Conservation (phyloP, 1,140 invertebrate species). For the Trinorchestia longiramus region DNA sequence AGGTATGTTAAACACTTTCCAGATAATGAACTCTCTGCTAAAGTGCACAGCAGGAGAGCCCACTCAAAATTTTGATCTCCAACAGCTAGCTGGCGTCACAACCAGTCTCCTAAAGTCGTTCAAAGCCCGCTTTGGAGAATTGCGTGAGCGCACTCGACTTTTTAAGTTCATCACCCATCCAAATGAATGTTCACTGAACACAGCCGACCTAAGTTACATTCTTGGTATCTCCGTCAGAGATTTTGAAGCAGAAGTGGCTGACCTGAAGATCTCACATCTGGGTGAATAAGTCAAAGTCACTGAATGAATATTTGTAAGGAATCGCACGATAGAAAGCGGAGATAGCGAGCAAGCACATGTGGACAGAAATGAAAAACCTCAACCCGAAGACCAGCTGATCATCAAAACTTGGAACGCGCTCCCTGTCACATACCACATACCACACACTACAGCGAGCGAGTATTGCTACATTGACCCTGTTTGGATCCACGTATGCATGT, state of each 20-base stretch:
- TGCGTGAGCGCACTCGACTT: not conserved
- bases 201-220: not conserved
- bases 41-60: not conserved
- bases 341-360: conserved; percentile 15
- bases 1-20: too few relatives aligned
- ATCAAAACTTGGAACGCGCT: too few relatives aligned
- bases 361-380: not conserved
- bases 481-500: too few relatives aligned
- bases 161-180: not conserved
- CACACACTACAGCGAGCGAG: too few relatives aligned
- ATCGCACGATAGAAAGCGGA: not conserved
- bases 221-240: too few relatives aligned
- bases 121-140: not conserved
- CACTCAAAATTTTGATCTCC: conserved; percentile 31
- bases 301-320: conserved; percentile 29
- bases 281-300: not conserved
- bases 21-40: too few relatives aligned
- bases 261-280: conserved; percentile 41
- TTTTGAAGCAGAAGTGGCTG: conserved; percentile 15
- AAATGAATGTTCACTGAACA: not conserved
- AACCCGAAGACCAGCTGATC: too few relatives aligned
- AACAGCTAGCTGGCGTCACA: not conserved
- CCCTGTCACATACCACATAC: too few relatives aligned
- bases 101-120: not conserved
- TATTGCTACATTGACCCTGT: too few relatives aligned